phyloP scores from a whole-genome alignment of 1,140 invertebrate genomes.

The Drosophila nebulosa region DNA sequence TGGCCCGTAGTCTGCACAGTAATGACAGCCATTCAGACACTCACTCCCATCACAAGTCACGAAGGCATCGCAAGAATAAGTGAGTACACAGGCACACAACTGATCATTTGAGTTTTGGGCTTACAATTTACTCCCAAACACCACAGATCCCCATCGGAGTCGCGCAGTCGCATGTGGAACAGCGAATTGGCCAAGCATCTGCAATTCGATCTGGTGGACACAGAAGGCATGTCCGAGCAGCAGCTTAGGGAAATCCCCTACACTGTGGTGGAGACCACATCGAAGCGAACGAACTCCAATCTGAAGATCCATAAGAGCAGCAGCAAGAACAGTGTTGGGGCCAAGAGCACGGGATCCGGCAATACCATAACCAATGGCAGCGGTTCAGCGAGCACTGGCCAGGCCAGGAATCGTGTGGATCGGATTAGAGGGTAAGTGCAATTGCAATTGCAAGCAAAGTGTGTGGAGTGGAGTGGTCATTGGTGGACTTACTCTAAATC shows the following conservation, averaged over 20 bases:
- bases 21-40: conserved; percentile 83
- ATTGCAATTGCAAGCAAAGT: background rate
- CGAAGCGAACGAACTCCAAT: conserved; percentile 73
- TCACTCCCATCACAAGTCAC: conserved; percentile 81
- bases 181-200: conserved; percentile 91
- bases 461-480: background rate
- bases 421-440: conserved; percentile 77
- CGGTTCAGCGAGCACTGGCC: conserved; percentile 53
- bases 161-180: conserved; percentile 83
- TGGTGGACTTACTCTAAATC: conserved; percentile 13
- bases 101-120: no score
- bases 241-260: conserved; percentile 95
- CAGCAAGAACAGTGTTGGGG: conserved; percentile 76
- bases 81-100: conserved; percentile 50
- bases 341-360: conserved; percentile 76
- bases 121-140: background rate
- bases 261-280: conserved; percentile 90
- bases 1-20: conserved; percentile 81
- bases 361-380: conserved; percentile 76
- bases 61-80: conserved; percentile 87
- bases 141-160: conserved; percentile 85
- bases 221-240: conserved; percentile 92
- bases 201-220: conserved; percentile 94
- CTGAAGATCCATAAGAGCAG: conserved; percentile 80
- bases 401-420: conserved; percentile 76